Evolutionary conservation across 2,113 vertebrate genomes (phyloP).

Genomic region (Lampris incognitus): DNA sequence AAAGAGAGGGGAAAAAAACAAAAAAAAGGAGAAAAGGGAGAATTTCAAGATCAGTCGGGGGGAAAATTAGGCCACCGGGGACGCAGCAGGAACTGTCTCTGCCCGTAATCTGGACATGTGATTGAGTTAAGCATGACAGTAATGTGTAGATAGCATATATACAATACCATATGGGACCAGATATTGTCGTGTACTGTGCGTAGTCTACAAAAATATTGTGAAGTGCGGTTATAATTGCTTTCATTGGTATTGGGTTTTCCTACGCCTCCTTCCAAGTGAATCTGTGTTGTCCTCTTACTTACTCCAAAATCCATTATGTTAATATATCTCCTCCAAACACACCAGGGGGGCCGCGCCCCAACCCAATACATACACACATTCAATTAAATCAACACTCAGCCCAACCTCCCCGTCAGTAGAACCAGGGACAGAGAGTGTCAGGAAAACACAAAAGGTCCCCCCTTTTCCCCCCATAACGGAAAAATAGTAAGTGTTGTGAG

Average conservation of each 20-base stretch:
- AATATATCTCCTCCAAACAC: slow-evolving; percentile 20
- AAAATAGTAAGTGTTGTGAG: slow-evolving; percentile 46
- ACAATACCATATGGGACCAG: not conserved
- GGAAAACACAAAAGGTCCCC: not conserved
- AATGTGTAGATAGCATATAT: slow-evolving; percentile 19
- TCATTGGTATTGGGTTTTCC: not conserved
- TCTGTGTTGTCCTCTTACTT: slow-evolving; percentile 7
- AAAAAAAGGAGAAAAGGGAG: slow-evolving; percentile 23
- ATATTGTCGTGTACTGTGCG: not conserved
- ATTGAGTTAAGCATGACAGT: slow-evolving; percentile 29
- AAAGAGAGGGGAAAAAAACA: not conserved
- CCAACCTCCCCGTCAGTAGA: slow-evolving; percentile 10
- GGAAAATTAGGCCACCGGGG: slow-evolving; percentile 60
- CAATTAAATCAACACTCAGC: slow-evolving; percentile 24
- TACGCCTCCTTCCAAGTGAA: not conserved
- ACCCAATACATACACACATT: not conserved
- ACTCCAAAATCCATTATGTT: not conserved
- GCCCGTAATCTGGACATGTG: slow-evolving; percentile 37
- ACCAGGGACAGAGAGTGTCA: slow-evolving; percentile 36
- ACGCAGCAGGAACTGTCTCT: slow-evolving; percentile 20
- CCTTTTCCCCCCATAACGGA: slow-evolving; percentile 27
- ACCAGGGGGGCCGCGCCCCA: not conserved
- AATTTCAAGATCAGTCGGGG: slow-evolving; percentile 50
- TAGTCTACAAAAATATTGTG: not conserved
- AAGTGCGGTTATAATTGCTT: not conserved